phyloP scores from a whole-genome alignment of 1,140 invertebrate genomes.

The Neodiprion pinetum region DNA sequence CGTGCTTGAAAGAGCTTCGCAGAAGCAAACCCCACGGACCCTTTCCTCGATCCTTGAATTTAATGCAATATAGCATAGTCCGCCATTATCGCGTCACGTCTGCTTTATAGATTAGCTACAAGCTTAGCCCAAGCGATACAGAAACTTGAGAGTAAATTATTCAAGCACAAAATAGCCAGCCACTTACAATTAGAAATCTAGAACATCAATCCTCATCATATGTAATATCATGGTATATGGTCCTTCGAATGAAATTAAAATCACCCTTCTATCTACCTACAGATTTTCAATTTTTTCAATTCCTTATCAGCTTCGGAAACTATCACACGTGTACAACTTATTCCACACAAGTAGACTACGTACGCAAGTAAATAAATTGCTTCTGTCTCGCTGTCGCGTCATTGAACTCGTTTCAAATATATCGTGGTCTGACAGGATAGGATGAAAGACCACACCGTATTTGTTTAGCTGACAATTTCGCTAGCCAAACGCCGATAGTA shows the following conservation, averaged over 20 bases:
- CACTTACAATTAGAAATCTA: conserved; percentile 3
- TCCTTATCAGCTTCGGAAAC: too few species aligned
- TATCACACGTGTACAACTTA: too few species aligned
- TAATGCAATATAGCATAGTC: not conserved
- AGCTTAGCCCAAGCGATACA: conserved; percentile 5
- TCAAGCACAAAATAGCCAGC: not conserved
- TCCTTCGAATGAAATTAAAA: not conserved
- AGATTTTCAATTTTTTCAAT: not conserved
- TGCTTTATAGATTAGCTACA: not conserved
- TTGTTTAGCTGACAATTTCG: too few species aligned
- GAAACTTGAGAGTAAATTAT: conserved; percentile 12
- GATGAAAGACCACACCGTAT: too few species aligned
- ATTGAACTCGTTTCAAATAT: too few species aligned
- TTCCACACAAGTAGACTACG: too few species aligned
- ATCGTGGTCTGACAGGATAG: too few species aligned
- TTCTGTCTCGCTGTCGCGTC: too few species aligned
- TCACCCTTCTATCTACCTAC: not conserved
- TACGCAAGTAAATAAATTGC: too few species aligned
- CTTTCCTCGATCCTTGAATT: conserved; percentile 8
- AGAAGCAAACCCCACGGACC: not conserved
- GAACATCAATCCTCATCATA: not conserved
- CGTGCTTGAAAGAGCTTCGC: not conserved
- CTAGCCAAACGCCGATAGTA: too few species aligned
- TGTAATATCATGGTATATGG: not conserved
- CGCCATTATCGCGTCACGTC: not conserved